Conservation (phyloP, 1,140 invertebrate species). For the Apis cerana region DNA sequence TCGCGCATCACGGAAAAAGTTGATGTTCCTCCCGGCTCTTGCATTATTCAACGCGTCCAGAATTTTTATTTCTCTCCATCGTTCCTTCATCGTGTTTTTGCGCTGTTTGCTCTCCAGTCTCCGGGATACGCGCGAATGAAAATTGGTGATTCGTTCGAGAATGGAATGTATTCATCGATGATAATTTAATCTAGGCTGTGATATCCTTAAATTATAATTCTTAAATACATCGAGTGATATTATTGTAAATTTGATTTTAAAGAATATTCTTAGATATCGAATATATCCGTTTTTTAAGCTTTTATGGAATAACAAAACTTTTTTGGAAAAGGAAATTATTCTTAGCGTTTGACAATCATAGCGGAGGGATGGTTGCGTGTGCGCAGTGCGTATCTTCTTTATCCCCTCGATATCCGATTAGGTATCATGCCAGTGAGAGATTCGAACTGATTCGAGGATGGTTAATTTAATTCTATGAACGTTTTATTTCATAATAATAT, state of each 20-base stretch:
- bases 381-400: constrained; percentile 64
- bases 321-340: background rate
- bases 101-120: constrained; percentile 16
- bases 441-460: constrained; percentile 29
- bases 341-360: constrained; percentile 40
- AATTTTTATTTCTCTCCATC: constrained; percentile 19
- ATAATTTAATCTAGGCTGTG: background rate
- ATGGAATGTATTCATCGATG: constrained; percentile 28
- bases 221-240: background rate
- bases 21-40: background rate
- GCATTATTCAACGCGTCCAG: constrained; percentile 18
- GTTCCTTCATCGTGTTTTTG: constrained; percentile 16
- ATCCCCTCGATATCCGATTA: constrained; percentile 58
- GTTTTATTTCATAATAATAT: no score
- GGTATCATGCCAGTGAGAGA: constrained; percentile 47
- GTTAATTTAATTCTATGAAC: no score
- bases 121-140: constrained; percentile 32
- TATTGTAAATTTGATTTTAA: background rate
- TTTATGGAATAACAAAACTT: background rate
- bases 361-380: constrained; percentile 53
- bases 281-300: no score
- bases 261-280: background rate
- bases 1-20: background rate
- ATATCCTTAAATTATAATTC: background rate
- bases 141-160: constrained; percentile 15